These are phyloP conservation scores for Phoenicopterus ruber DNA, from an alignment of 2,113 vertebrate species.

Conservation along the genomic window DNA sequence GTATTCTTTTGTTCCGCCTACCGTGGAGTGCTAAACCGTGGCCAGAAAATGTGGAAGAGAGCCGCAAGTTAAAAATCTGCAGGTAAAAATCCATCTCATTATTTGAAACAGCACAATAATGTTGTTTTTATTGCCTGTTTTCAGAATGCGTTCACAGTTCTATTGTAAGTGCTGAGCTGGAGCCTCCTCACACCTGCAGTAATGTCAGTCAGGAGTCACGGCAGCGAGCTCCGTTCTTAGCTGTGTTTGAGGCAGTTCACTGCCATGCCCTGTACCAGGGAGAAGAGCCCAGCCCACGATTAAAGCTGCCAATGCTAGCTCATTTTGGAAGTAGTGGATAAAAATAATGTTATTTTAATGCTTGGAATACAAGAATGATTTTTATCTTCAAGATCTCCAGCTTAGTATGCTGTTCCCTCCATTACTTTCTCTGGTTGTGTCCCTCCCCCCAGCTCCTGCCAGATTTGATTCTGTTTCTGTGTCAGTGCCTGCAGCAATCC, in stretches of 20 bases:
- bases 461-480: constrained; percentile 6
- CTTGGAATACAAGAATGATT: neutral
- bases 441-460: neutral
- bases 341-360: neutral
- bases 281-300: neutral
- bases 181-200: neutral
- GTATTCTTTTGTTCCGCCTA: neutral
- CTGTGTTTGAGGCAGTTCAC: neutral
- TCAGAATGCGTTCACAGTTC: neutral
- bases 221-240: neutral
- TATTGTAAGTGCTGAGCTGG: neutral
- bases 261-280: neutral
- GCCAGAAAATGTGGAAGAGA: neutral
- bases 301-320: neutral
- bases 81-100: constrained; percentile 30
- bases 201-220: neutral
- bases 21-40: neutral
- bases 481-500: constrained; percentile 8
- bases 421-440: neutral
- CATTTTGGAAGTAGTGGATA: neutral
- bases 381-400: neutral
- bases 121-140: neutral
- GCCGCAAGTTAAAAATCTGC: neutral
- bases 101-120: neutral
- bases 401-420: neutral